A percentile compares a stretch with the other conserved stretches of the same genome.
These are phyloP conservation scores for Osmerus mordax DNA, from an alignment of 2,113 vertebrate species.

Conservation along the genomic window DNA sequence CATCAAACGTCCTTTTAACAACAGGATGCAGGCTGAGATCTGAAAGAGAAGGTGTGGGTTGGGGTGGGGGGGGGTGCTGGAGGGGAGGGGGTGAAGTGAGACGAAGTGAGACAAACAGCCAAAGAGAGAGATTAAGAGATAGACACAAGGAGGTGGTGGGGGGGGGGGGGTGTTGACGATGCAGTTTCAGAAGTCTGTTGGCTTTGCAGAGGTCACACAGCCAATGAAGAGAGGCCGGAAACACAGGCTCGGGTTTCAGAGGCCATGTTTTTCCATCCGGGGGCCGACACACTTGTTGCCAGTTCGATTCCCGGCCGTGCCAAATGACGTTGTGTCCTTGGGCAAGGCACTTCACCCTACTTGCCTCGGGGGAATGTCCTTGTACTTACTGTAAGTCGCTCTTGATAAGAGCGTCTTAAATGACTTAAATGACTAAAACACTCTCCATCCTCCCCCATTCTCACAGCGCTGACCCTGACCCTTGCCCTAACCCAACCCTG, in stretches of 20 bases:
- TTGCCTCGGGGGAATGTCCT: too few relatives aligned
- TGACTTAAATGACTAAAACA: too few relatives aligned
- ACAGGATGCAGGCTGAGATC: constrained; percentile 20
- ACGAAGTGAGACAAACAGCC: not conserved
- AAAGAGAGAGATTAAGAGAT: constrained; percentile 12
- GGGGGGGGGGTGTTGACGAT: not conserved
- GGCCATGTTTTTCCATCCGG: not conserved
- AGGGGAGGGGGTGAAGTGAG: not conserved
- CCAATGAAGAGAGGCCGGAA: constrained; percentile 5
- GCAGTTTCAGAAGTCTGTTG: constrained; percentile 11
- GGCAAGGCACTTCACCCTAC: too few relatives aligned
- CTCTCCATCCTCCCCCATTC: too few relatives aligned
- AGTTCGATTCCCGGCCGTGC: too few relatives aligned
- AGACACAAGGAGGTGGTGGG: not conserved
- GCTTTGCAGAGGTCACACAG: constrained; percentile 25
- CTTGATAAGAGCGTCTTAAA: too few relatives aligned
- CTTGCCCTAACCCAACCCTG: constrained; percentile 13
- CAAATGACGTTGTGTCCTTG: too few relatives aligned
- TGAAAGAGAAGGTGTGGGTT: constrained; percentile 18
- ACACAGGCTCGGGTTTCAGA: constrained; percentile 48
- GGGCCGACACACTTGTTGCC: not conserved
- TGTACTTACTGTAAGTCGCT: too few relatives aligned
- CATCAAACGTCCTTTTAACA: constrained; percentile 25
- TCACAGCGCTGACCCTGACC: constrained; percentile 23
- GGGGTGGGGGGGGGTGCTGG: not conserved